These are phyloP conservation scores for Agriopis marginaria DNA, from an alignment of 2,888 invertebrate species.

Conservation along the genomic window DNA sequence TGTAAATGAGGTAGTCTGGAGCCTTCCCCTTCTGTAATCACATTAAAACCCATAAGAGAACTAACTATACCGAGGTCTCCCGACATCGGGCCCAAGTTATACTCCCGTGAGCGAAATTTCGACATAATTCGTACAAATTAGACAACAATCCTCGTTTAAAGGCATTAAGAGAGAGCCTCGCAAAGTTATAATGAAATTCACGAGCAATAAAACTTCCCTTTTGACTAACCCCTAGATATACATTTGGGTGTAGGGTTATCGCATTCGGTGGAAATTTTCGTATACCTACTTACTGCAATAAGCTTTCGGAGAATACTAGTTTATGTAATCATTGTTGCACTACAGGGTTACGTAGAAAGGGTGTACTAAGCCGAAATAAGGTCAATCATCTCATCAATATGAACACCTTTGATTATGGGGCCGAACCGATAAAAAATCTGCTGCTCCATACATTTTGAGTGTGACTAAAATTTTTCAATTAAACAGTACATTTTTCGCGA, in stretches of 20 bases:
- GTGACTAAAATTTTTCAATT: no score
- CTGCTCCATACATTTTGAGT: no score
- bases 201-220: constrained; percentile 85
- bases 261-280: constrained; percentile 34
- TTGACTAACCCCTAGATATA: constrained; percentile 83
- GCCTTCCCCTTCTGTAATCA: constrained; percentile 34
- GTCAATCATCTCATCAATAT: no score
- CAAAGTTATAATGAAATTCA: constrained; percentile 86
- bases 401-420: no score
- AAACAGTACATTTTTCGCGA: no score
- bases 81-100: constrained; percentile 44
- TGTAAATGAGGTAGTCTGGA: constrained; percentile 8
- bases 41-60: constrained; percentile 44
- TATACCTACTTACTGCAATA: constrained; percentile 36
- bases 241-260: constrained; percentile 73
- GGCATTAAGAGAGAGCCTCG: constrained; percentile 76
- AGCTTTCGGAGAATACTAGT: constrained; percentile 19
- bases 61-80: constrained; percentile 44
- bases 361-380: no score
- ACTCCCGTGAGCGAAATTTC: constrained; percentile 63
- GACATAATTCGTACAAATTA: constrained; percentile 80
- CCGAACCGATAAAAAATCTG: no score
- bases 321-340: not conserved
- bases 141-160: constrained; percentile 82
- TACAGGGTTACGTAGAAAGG: not conserved